These are phyloP conservation scores for Agonopterix heracliana DNA, from an alignment of 2,888 invertebrate genomes.

Conservation along the genomic window DNA sequence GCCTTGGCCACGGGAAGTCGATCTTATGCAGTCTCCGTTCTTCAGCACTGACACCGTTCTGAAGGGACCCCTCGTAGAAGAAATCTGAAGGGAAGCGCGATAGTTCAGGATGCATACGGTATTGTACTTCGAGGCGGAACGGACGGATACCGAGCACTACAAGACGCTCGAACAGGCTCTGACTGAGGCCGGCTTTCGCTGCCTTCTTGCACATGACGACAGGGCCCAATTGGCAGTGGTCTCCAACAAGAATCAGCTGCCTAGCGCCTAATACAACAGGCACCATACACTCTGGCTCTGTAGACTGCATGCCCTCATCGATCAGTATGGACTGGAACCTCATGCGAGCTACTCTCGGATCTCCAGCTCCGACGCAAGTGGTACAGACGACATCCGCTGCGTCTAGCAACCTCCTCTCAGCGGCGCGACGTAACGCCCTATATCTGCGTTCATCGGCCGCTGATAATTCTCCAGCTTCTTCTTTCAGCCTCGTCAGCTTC, in stretches of 20 bases:
- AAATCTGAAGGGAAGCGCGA: conserved; percentile 99
- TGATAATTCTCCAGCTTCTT: conserved; percentile 98
- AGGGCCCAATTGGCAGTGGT: conserved; percentile 99
- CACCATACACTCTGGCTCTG: conserved; percentile 99
- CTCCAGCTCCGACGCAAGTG: conserved; percentile 99
- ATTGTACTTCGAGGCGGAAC: conserved; percentile 97
- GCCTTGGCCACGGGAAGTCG: conserved; percentile 98
- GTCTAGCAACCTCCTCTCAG: conserved; percentile 92
- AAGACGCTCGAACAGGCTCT: conserved; percentile 96
- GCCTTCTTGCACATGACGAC: conserved; percentile 99
- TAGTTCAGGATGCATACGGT: conserved; percentile 99
- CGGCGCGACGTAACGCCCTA: conserved; percentile 90
- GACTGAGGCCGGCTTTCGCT: conserved; percentile 96
- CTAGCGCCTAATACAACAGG: conserved; percentile 98
- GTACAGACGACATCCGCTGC: conserved; percentile 99
- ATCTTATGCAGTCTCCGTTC: conserved; percentile 92
- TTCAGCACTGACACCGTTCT: conserved; percentile 98
- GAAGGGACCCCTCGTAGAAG: conserved; percentile 98
- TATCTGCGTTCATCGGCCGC: conserved; percentile 97
- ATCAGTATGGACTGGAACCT: conserved; percentile 98
- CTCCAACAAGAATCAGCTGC: conserved; percentile 97
- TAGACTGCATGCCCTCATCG: conserved; percentile 98
- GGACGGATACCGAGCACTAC: conserved; percentile 98
- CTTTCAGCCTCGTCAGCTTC: conserved; percentile 96
- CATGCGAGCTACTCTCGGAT: conserved; percentile 92